Evolutionary conservation across 92 coral and sea anemone genomes (phyloP).

Genomic region (Isaurus tuberculatus): DNA sequence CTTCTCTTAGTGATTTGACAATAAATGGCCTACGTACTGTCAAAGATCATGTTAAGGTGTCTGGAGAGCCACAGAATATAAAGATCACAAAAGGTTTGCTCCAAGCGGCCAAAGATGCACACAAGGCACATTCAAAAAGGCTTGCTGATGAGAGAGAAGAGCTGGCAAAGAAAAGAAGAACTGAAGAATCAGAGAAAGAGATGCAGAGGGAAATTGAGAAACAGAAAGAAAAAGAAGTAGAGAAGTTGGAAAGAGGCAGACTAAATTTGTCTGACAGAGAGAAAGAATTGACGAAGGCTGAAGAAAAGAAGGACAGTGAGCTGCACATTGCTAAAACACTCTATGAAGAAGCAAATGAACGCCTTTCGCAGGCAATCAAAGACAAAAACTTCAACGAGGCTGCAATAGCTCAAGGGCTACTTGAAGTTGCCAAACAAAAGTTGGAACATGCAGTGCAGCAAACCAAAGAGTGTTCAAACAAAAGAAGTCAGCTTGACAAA

Average conservation of each 20-base stretch:
- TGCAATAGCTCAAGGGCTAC: slow-evolving; percentile 25
- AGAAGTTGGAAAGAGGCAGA: slow-evolving; percentile 13
- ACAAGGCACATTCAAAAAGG: slow-evolving; percentile 48
- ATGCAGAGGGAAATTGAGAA: slow-evolving; percentile 11
- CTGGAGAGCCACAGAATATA: slow-evolving; percentile 2
- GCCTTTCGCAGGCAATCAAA: slow-evolving; percentile 46
- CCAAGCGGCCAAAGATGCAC: slow-evolving; percentile 50
- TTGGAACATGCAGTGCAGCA: slow-evolving; percentile 41
- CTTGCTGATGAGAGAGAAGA: slow-evolving; percentile 15
- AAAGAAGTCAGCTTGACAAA: slow-evolving; percentile 30
- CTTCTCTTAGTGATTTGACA: slow-evolving; percentile 46
- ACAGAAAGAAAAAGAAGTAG: slow-evolving; percentile 10
- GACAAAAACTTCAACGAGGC: slow-evolving; percentile 50
- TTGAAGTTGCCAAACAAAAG: slow-evolving; percentile 43
- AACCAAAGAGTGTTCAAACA: slow-evolving; percentile 21
- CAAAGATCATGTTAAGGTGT: slow-evolving; percentile 51
- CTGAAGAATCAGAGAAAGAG: slow-evolving; percentile 12
- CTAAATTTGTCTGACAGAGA: slow-evolving; percentile 14
- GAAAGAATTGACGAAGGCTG: slow-evolving; percentile 15
- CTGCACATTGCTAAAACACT: slow-evolving; percentile 53
- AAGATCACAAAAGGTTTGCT: slow-evolving; percentile 55
- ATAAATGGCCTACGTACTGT: slow-evolving; percentile 51
- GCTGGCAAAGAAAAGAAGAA: background rate
- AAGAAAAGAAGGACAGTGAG: slow-evolving; percentile 6
- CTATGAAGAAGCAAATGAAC: slow-evolving; percentile 51